Evolutionary conservation across 1,140 invertebrate genomes (phyloP).

Genomic region (Zophobas atratus): DNA sequence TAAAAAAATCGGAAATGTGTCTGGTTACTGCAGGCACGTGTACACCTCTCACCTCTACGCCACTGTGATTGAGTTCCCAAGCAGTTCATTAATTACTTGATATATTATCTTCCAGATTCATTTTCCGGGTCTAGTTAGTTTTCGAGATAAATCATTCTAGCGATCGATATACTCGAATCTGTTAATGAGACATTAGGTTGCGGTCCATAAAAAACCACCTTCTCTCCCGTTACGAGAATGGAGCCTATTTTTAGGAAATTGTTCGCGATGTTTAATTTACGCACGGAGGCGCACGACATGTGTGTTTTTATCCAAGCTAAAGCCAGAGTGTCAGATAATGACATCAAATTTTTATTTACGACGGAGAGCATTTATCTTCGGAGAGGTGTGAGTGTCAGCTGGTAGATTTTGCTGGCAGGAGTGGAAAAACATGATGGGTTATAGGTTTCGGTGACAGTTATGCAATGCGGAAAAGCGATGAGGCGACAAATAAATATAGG

Average conservation of each 20-base stretch:
- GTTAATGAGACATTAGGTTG: conserved; percentile 3
- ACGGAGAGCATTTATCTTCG: conserved; percentile 21
- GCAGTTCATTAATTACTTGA: conserved; percentile 38
- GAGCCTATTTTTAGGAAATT: neutral
- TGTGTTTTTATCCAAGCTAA: neutral
- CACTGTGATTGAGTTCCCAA: neutral
- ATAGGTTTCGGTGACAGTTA: conserved; percentile 23
- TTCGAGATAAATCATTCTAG: conserved; percentile 21
- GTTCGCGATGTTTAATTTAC: conserved; percentile 3
- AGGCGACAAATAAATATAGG: too few species aligned
- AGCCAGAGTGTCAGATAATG: conserved; percentile 3
- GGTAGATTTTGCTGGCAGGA: conserved; percentile 18
- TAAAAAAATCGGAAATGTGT: too few species aligned
- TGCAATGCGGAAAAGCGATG: neutral
- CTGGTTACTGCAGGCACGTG: too few species aligned
- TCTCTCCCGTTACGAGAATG: neutral
- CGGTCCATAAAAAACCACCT: neutral
- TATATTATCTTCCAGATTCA: conserved; percentile 19
- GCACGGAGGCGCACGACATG: neutral
- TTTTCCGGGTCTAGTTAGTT: neutral
- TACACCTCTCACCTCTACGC: too few species aligned
- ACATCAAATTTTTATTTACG: conserved; percentile 40
- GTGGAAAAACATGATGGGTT: conserved; percentile 19
- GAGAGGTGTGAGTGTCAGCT: conserved; percentile 24
- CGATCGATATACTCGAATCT: conserved; percentile 8